These are phyloP conservation scores for Craterocephalus amniculus DNA, from an alignment of 2,797 vertebrate species.

Conservation along the genomic window DNA sequence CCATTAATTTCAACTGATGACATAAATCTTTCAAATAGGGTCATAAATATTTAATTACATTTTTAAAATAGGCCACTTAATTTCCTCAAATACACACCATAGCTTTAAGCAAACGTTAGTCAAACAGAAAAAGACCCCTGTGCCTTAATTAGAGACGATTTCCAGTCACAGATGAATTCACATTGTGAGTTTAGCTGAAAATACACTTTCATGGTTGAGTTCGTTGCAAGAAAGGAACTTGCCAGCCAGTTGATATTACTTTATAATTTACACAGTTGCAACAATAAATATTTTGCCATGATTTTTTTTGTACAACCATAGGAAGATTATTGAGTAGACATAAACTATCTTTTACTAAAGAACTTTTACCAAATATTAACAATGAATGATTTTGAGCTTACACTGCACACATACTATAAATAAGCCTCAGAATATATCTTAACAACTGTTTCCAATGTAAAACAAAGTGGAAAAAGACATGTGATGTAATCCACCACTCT, in stretches of 20 bases:
- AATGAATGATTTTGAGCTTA: background rate
- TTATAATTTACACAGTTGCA: background rate
- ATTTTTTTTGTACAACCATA: background rate
- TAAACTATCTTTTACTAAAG: background rate
- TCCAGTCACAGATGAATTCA: background rate
- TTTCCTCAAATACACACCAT: constrained; percentile 15
- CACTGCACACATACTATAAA: background rate
- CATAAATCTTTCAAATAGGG: constrained; percentile 15
- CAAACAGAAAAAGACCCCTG: background rate
- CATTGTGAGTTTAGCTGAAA: constrained; percentile 2
- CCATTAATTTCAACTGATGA: constrained; percentile 13
- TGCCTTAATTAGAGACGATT: background rate
- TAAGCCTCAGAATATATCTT: background rate
- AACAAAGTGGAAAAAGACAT: background rate
- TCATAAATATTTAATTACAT: constrained; percentile 21
- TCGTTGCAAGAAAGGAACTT: background rate
- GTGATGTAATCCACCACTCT: background rate
- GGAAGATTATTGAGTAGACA: background rate
- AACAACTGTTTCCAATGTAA: background rate
- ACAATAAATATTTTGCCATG: background rate
- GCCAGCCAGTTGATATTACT: background rate
- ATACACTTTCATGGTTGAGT: background rate
- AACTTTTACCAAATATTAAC: background rate
- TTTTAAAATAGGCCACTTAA: constrained; percentile 26
- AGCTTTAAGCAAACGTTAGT: constrained; percentile 25